These are phyloP conservation scores for Rhineura floridana DNA, from an alignment of 2,113 vertebrate species.

Conservation along the genomic window DNA sequence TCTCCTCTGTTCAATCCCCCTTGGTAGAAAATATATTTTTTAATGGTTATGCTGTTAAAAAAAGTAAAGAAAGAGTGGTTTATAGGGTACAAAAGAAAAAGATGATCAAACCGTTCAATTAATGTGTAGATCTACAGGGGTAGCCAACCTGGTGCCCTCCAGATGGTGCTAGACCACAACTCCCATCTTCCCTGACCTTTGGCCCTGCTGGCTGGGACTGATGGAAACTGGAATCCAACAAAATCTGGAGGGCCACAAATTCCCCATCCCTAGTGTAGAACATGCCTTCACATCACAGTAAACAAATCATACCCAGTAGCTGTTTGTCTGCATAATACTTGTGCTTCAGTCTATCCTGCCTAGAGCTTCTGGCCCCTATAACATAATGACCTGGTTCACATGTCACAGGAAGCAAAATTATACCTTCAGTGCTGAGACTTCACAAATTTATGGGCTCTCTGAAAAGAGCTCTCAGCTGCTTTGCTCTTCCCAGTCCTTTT, in stretches of 20 bases:
- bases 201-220: background rate
- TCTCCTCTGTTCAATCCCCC: background rate
- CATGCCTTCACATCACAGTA: background rate
- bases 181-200: background rate
- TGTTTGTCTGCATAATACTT: background rate
- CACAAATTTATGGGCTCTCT: too few relatives aligned
- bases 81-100: background rate
- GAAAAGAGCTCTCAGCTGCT: too few relatives aligned
- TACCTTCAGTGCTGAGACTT: too few relatives aligned
- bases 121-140: background rate
- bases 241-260: background rate
- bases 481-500: too few relatives aligned
- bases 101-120: background rate
- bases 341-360: background rate
- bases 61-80: background rate
- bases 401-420: too few relatives aligned
- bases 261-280: too few relatives aligned
- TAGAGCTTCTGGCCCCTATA: background rate
- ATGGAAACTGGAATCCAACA: background rate
- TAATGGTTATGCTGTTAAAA: background rate
- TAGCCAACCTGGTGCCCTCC: background rate
- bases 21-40: background rate
- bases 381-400: too few relatives aligned
- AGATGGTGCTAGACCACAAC: background rate
- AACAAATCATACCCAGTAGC: background rate